These are phyloP conservation scores for Bufotes viridis DNA, from an alignment of 2,797 vertebrate species.

Conservation along the genomic window DNA sequence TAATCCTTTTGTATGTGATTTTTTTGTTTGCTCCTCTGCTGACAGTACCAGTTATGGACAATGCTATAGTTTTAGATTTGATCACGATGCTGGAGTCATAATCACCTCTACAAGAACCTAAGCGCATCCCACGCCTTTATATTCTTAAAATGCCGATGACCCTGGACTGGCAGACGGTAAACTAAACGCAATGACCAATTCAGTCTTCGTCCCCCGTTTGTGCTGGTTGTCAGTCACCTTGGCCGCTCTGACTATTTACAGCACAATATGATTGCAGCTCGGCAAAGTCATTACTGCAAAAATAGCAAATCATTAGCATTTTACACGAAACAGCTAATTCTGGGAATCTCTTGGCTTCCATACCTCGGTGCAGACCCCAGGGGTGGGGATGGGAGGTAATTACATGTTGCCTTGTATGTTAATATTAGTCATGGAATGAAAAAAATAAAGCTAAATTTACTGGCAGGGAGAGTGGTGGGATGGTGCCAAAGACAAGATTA, in stretches of 20 bases:
- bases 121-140: neutral
- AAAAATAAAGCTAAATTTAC: neutral
- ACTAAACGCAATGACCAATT: neutral
- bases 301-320: conserved; percentile 30
- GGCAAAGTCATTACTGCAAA: neutral
- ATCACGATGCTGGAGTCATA: neutral
- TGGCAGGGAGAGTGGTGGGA: neutral
- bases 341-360: neutral
- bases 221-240: no score
- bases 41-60: neutral
- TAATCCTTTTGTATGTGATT: no score
- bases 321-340: neutral
- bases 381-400: neutral
- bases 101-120: no score
- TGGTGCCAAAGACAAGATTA: conserved; percentile 21
- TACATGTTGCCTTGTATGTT: neutral
- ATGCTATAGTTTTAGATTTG: neutral
- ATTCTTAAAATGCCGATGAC: neutral
- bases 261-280: neutral
- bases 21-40: neutral
- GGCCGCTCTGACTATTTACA: neutral
- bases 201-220: neutral
- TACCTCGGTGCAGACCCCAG: neutral
- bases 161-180: neutral
- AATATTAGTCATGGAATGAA: conserved; percentile 11